phyloP scores from a whole-genome alignment of 1,140 invertebrate genomes.

The Drosophila mauritiana region DNA sequence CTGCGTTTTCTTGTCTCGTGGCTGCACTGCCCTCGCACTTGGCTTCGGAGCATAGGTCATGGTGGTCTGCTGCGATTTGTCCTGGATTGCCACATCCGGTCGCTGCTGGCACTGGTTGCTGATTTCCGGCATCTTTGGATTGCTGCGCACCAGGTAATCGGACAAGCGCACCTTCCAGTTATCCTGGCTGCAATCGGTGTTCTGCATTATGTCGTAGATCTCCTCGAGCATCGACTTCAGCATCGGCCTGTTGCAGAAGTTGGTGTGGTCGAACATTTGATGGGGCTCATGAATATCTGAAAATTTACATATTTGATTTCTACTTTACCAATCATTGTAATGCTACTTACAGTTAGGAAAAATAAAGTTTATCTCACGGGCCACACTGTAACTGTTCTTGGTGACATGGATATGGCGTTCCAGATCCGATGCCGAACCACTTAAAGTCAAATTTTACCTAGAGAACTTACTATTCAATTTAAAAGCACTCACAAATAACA shows the following conservation, averaged over 20 bases:
- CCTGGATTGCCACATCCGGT: constrained; percentile 46
- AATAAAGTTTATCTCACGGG: constrained; percentile 95
- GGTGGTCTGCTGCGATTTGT: constrained; percentile 55
- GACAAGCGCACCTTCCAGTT: constrained; percentile 70
- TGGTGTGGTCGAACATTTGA: constrained; percentile 48
- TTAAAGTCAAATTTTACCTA: background rate
- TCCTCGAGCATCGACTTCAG: constrained; percentile 61
- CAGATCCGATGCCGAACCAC: constrained; percentile 56
- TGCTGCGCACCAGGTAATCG: constrained; percentile 62
- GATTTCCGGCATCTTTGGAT: constrained; percentile 55
- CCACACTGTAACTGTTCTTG: constrained; percentile 88
- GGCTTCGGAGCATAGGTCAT: constrained; percentile 41
- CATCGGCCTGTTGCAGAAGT: constrained; percentile 60
- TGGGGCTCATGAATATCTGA: constrained; percentile 76
- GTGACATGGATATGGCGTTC: constrained; percentile 90
- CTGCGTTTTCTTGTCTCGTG: constrained; percentile 22
- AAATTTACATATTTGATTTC: background rate
- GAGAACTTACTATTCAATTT: background rate
- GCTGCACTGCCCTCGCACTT: constrained; percentile 26
- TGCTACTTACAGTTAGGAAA: constrained; percentile 91
- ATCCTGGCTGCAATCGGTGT: constrained; percentile 61
- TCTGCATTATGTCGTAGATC: constrained; percentile 69
- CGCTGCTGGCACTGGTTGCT: constrained; percentile 60
- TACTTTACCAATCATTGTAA: background rate
- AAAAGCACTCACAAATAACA: constrained; percentile 75